Evolutionary conservation across 1,140 invertebrate genomes (phyloP).

Genomic region (Formica exsecta): DNA sequence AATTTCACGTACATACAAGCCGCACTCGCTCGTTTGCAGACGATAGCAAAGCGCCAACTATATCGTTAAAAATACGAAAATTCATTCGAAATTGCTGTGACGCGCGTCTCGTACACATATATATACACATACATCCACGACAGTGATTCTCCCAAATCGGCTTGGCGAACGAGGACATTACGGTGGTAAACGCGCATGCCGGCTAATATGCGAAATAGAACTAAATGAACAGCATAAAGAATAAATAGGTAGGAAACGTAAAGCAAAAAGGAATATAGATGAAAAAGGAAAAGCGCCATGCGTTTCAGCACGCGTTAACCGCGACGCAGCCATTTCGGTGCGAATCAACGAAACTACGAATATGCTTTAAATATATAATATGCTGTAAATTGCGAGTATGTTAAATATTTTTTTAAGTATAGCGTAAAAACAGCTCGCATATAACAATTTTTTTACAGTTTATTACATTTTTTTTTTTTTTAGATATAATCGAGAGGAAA

Average conservation of each 20-base stretch:
- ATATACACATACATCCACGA: not conserved
- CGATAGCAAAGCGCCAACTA: constrained; percentile 36
- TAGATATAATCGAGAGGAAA: not conserved
- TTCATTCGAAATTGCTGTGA: constrained; percentile 69
- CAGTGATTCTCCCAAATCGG: constrained; percentile 53
- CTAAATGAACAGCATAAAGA: constrained; percentile 57
- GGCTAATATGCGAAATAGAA: constrained; percentile 60
- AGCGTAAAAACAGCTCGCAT: not conserved
- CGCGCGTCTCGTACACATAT: not conserved
- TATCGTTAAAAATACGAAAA: constrained; percentile 70
- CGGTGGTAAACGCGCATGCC: constrained; percentile 8
- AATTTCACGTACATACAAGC: constrained; percentile 61
- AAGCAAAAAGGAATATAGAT: constrained; percentile 36
- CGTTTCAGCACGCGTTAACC: constrained; percentile 51
- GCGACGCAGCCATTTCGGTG: constrained; percentile 15
- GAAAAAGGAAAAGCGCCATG: constrained; percentile 32
- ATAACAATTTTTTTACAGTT: not conserved
- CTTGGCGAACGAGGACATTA: constrained; percentile 31
- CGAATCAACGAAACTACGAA: not conserved
- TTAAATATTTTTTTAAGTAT: constrained; percentile 26
- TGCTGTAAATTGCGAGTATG: not conserved
- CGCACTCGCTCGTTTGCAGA: constrained; percentile 9
- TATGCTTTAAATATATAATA: not conserved
- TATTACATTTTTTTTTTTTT: not conserved
- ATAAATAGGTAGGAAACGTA: constrained; percentile 14